Evolutionary conservation across 2,888 invertebrate species (phyloP), one percentile per base, ranked within the genome.

Genomic region (Diarsia mendica): DNA sequence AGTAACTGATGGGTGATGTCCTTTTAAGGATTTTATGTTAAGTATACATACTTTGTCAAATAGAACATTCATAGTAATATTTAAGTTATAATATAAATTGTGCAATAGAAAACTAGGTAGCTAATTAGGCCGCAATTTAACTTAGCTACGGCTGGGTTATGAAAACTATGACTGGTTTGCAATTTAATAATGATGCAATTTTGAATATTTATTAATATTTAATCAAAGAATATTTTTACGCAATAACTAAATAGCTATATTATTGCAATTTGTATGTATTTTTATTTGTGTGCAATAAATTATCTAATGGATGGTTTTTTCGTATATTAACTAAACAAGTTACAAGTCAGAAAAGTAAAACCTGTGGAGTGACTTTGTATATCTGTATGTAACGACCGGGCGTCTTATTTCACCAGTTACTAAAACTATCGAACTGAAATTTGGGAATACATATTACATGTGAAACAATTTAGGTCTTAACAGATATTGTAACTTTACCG

Each of bases 81-180:
- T 71, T 48, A 72, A 39, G 33, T 72, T 46, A 55, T 39, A 70
- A 44, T 49, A 28, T 33, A 55, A 28, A 23, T 58, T 18, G 28
- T 55, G 28, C 23, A 58, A 48, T 72, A 53, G 28, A 3, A 39
- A 58, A 28, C 3, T 70, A 46, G 46, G n/a, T 11, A 46, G n/a
- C 11, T 53, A 39, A 5, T 23, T 18, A 44, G 44, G 39, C 18
- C 39, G 13, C 33, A 33, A 67, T 48, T 70, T 23, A 66, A 66
- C 11, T 18, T 33, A 66, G 13, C 55, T 23, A 13, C 23, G n/a
- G 39, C 39, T 23, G 39, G 23, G 39, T 23, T 49, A 39, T 49
- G 23, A 48, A 67, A 55, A 55, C 53, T 53, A 53, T n/a, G n/a
- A 53, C 4, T 53, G 53, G 23, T 6, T 23, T 53, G 51, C 51